Evolutionary conservation across 2,797 vertebrate species (phyloP).

Genomic region (Phoebastria nigripes): DNA sequence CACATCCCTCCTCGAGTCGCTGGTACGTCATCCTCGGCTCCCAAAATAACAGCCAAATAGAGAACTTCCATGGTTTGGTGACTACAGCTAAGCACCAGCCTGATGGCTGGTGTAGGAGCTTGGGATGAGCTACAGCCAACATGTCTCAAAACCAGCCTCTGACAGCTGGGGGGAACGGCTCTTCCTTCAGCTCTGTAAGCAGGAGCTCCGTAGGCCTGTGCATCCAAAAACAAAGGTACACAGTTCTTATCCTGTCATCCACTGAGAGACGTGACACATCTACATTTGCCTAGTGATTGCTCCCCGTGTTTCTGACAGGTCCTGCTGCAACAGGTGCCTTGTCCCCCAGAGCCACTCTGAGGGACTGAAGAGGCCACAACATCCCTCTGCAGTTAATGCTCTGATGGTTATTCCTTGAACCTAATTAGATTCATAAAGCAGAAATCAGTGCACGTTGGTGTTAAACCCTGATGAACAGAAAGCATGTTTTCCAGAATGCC

Average conservation of each 20-base stretch:
- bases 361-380: neutral
- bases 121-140: neutral
- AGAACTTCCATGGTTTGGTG: neutral
- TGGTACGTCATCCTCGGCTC: neutral
- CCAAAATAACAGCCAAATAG: neutral
- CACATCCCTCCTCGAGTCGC: neutral
- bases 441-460: rapidly evolving
- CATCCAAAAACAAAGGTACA: rapidly evolving
- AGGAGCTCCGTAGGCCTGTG: neutral
- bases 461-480: neutral
- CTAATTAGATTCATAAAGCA: neutral
- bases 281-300: neutral
- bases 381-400: neutral
- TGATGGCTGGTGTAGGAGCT: neutral
- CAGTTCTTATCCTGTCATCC: neutral
- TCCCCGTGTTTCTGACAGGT: neutral
- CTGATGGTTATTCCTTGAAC: neutral
- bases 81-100: neutral
- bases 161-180: neutral
- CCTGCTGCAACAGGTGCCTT: neutral
- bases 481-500: neutral
- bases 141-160: neutral
- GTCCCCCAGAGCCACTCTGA: no score
- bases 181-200: neutral
- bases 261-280: neutral